Evolutionary conservation across 1,140 invertebrate species (phyloP), one percentile per base, ranked within the genome.

Genomic region (Pachyrhynchus sulphureomaculatus): DNA sequence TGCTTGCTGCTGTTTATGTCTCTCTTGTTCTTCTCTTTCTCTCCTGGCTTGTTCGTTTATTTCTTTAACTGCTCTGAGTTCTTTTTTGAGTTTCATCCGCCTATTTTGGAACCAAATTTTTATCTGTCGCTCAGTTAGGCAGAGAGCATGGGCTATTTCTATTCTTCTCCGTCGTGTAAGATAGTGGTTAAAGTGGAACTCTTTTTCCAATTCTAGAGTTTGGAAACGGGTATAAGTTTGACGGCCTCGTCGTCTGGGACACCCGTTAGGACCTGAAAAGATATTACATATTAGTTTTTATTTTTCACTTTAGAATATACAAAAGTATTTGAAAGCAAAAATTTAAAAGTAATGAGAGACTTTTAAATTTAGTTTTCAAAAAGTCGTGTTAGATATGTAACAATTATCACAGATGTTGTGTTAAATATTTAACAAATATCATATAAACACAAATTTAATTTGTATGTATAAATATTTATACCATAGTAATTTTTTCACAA

Each of bases 171-270:
- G 85, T 74, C 95, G 84, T 67, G 95, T 98, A 75, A 98, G 84
- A 80, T 98, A 98, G 72, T 96, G 93, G 79, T 97, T 98, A 80
- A 96, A 98, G 78, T 98, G 95, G 79, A 98, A 98, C 81, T 98
- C 96, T 79, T 98, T 99, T 79, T 99, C 96, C 75, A 96, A 83
- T 76, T 96, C 93, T 74, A 95, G 79, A 0, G 93, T 95, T 78
- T 95, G 93, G 82, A 95, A 95, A 68, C 93, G 88, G 56, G 95
- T 97, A 83, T 98, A 98, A 2, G 95, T 98, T 79, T 98, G 95
- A 58, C 95, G 84, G 45, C 95, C 95, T 70, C 95, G 84, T 72
- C 95, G 86, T 72, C 95, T 82, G 54, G 95, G 95, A 79, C 95
- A 97, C 37, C 94, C 94, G 76, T 96, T 97, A 26, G 95, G 95